Base-by-base conservation (phyloP, 2,113 vertebrate species). In the Mormyrus lacerda region DNA sequence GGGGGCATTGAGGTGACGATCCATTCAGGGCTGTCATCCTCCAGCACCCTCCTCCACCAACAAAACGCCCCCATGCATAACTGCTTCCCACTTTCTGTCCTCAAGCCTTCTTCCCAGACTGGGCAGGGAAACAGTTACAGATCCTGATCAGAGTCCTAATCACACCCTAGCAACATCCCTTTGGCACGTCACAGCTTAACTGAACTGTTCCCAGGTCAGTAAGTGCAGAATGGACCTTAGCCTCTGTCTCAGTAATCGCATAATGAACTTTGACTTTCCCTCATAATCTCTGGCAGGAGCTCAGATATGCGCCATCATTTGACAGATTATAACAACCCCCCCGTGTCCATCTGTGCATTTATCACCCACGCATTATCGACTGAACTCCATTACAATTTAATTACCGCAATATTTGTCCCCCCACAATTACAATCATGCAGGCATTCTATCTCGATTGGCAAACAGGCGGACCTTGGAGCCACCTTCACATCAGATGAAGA, bases 341-440 rank as follows among this genome's bases (percentile, higher is more conserved):
- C 82, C 47, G 88, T 88, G 53, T 82, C 92, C 92, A 91, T 84
- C 35, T 85, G 44, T 10, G 47, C 9, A 84, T 24, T 44, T 84
- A 84, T 84, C 87, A 87, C 92, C 92, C 88, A 91, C 89, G 87
- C 73, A 85, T 83, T 83, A 42, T 91, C 91, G 93, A 95, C 91
- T 89, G 87, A 90, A 90, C 90, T 91, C 92, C 92, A 94, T 95
- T 95, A 92, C 94, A 93, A 94, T 94, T 94, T 95, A 95, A 95
- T 93, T 93, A 92, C 90, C 91, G 89, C 93, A 90, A 91, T 91
- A 86, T 91, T 90, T 93, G 91, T 91, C 92, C 90, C 91, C 93
- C 94, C 87, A 92, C 91, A 93, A 95, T 95, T 95, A 95, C 95
- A 94, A 95, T 93, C 93, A 93, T 94, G 95, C 94, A 93, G 92